Evolutionary conservation across 2,888 invertebrate genomes (phyloP).

Genomic region (Saturnia pavonia): DNA sequence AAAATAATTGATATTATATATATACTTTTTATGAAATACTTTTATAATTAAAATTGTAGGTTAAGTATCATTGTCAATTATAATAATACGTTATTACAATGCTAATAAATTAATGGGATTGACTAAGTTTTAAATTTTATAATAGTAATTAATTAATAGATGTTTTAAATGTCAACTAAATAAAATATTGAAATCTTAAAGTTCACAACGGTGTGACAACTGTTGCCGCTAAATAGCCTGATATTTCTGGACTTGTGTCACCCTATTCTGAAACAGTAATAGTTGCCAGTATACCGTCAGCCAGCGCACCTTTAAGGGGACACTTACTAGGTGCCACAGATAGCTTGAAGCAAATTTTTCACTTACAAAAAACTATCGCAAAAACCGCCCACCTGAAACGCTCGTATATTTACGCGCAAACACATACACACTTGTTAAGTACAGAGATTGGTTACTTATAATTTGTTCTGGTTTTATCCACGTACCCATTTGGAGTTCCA

Average conservation of each 20-base stretch:
- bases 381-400: not conserved
- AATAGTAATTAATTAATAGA: too few relatives aligned
- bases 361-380: not conserved
- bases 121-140: not conserved
- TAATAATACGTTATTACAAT: not conserved
- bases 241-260: slow-evolving; percentile 68
- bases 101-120: not conserved
- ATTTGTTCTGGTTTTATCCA: too few relatives aligned
- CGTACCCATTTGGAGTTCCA: too few relatives aligned
- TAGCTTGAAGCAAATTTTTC: not conserved
- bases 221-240: slow-evolving; percentile 57
- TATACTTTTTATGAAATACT: not conserved
- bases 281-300: slow-evolving; percentile 56
- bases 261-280: slow-evolving; percentile 60
- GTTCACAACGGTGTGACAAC: slow-evolving; percentile 15
- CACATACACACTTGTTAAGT: not conserved
- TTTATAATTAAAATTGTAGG: not conserved
- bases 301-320: slow-evolving; percentile 25
- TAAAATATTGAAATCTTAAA: not conserved
- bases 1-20: too few relatives aligned
- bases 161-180: not conserved
- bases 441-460: not conserved
- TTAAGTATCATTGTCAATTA: not conserved
- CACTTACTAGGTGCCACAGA: not conserved
- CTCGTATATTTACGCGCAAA: not conserved